Percentiles rank a stretch among this genome's conserved stretches.
Evolutionary conservation across 1,140 invertebrate species (phyloP).

Genomic region (Cydia splendana): DNA sequence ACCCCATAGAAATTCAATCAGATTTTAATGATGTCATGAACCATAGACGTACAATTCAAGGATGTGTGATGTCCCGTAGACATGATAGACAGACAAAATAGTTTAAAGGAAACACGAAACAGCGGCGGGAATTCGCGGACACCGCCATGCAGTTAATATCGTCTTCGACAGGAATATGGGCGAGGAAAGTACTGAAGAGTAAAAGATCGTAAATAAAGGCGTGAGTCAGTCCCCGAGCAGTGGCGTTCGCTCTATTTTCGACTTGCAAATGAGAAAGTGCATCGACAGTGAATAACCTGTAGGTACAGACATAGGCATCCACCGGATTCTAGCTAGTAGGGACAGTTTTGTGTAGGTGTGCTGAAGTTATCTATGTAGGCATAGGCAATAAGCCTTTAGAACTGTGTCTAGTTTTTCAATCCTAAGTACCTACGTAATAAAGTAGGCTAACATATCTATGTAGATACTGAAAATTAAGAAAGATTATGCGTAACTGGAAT

Average conservation of each 20-base stretch:
- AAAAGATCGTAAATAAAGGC: constrained; percentile 63
- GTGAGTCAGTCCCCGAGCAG: constrained; percentile 57
- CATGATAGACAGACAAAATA: too few relatives aligned
- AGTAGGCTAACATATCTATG: too few relatives aligned
- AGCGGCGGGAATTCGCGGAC: constrained; percentile 37
- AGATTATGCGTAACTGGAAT: too few relatives aligned
- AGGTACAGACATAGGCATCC: neutral
- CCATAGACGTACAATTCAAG: too few relatives aligned
- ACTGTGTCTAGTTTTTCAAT: neutral
- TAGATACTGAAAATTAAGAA: too few relatives aligned
- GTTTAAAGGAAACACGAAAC: constrained; percentile 33
- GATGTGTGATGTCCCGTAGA: too few relatives aligned
- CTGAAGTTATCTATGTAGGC: too few relatives aligned
- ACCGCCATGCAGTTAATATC: constrained; percentile 38
- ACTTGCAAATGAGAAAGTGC: constrained; percentile 75
- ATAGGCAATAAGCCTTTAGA: too few relatives aligned
- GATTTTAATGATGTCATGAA: too few relatives aligned
- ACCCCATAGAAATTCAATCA: too few relatives aligned
- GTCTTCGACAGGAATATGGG: constrained; percentile 47
- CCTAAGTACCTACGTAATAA: neutral
- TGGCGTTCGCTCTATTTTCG: constrained; percentile 68
- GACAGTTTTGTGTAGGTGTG: constrained; percentile 5
- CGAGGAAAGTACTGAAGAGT: constrained; percentile 40
- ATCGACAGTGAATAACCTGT: constrained; percentile 40
- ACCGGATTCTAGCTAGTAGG: neutral